Percentiles rank a stretch among this genome's conserved stretches.
These are phyloP conservation scores for Apteryx owenii DNA, from an alignment of 2,113 vertebrate genomes.

Conservation along the genomic window DNA sequence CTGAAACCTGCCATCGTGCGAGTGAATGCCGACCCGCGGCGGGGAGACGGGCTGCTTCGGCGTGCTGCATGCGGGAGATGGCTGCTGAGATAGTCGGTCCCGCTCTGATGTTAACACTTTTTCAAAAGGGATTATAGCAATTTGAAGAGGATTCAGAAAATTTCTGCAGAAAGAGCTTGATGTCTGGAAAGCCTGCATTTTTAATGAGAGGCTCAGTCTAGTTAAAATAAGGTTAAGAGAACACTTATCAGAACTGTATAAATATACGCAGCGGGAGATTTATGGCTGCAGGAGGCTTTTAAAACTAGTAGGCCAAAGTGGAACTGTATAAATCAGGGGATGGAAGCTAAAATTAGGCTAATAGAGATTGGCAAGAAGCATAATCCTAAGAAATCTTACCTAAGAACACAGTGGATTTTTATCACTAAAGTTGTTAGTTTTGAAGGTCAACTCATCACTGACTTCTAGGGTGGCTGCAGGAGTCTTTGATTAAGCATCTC, in stretches of 20 bases:
- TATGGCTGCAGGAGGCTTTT: not conserved
- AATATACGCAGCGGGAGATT: not conserved
- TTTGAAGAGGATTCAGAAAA: not conserved
- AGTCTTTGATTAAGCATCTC: not conserved
- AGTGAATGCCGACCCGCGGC: not conserved
- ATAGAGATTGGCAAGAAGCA: not conserved
- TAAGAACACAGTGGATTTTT: not conserved
- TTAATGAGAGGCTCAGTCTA: not conserved
- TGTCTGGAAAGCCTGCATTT: not conserved
- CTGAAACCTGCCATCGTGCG: not conserved
- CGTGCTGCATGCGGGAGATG: not conserved
- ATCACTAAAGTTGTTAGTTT: not conserved
- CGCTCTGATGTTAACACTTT: fast-evolving
- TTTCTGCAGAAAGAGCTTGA: not conserved
- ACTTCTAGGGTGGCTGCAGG: not conserved
- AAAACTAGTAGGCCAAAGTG: not conserved
- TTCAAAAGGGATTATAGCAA: not conserved
- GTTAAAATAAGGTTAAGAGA: slow-evolving; percentile 1
- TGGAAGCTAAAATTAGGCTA: not conserved
- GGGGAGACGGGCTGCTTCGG: no score
- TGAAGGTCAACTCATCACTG: not conserved
- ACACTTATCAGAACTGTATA: not conserved
- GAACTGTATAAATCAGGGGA: not conserved
- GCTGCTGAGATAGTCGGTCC: not conserved
- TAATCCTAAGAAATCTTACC: not conserved